Evolutionary conservation across 2,797 vertebrate species (phyloP).

Genomic region (Paguma larvata): DNA sequence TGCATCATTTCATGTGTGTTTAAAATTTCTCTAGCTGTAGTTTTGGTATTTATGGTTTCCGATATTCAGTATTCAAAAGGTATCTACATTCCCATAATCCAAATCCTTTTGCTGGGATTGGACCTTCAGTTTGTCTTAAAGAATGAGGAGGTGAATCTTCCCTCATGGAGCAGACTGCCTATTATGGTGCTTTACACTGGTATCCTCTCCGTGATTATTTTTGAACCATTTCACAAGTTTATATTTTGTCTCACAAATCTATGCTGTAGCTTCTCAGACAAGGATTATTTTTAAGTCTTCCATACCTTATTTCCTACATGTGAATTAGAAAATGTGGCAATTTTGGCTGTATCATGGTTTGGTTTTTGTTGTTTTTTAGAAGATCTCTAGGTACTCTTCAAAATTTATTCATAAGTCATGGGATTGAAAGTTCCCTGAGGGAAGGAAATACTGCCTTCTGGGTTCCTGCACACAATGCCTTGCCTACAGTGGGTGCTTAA

Average conservation of each 20-base stretch:
- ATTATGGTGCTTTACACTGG: rapidly evolving
- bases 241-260: not conserved
- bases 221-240: not conserved
- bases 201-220: not conserved
- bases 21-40: not conserved
- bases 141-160: not conserved
- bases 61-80: not conserved
- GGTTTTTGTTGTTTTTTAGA: not conserved
- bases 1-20: not conserved
- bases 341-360: not conserved
- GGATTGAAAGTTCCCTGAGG: not conserved
- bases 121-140: not conserved
- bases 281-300: not conserved
- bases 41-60: not conserved
- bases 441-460: not conserved
- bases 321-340: not conserved
- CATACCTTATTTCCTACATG: not conserved
- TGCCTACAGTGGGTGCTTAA: too few relatives aligned
- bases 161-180: too few relatives aligned
- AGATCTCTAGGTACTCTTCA: not conserved
- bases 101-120: not conserved
- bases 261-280: not conserved
- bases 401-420: not conserved
- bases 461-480: not conserved
- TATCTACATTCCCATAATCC: not conserved